A percentile compares a stretch with the other conserved stretches of the same genome.
These are phyloP conservation scores for Dicerorhinus sumatrensis DNA, from an alignment of 2,113 vertebrate genomes.

Conservation along the genomic window DNA sequence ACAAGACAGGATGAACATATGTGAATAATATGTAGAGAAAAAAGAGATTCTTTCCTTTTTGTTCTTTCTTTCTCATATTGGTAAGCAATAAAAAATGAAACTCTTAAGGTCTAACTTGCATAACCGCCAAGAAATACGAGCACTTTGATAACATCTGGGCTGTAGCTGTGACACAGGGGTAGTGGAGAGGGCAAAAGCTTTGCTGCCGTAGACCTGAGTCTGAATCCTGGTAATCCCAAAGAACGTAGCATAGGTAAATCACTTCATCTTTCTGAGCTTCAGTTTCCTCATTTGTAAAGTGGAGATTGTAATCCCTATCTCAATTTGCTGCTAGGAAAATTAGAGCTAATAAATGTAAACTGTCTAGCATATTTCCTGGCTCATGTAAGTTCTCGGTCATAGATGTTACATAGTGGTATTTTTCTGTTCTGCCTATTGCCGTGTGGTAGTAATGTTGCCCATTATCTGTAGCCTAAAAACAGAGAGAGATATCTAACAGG, in stretches of 20 bases:
- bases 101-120: conserved; percentile 28
- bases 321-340: background rate
- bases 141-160: background rate
- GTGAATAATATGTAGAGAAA: conserved; percentile 60
- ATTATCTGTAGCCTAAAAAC: background rate
- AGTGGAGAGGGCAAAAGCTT: background rate
- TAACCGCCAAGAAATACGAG: conserved; percentile 37
- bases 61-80: conserved; percentile 63
- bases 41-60: conserved; percentile 52
- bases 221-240: background rate
- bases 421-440: background rate
- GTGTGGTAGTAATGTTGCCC: background rate
- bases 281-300: background rate
- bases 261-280: background rate
- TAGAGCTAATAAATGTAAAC: background rate
- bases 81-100: conserved; percentile 63
- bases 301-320: background rate
- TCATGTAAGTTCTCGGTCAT: background rate
- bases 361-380: background rate
- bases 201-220: background rate
- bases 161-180: background rate
- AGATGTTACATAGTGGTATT: background rate
- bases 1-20: conserved; percentile 51
- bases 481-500: background rate
- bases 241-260: background rate